Percentiles rank a stretch among this genome's conserved stretches.
These are phyloP conservation scores for Furcifer pardalis DNA, from an alignment of 2,797 vertebrate genomes.

Conservation along the genomic window DNA sequence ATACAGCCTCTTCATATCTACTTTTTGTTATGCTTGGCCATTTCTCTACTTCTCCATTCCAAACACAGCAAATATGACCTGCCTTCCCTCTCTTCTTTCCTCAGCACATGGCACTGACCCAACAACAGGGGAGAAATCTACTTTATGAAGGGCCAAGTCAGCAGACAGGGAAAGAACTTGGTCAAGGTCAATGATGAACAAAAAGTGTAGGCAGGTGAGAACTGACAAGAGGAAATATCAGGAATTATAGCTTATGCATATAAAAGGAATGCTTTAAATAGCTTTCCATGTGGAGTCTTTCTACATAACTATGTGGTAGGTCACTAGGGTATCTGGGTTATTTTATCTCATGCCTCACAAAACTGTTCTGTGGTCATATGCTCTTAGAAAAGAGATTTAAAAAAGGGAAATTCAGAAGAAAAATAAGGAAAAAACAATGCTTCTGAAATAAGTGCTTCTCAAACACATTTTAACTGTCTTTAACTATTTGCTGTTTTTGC, in stretches of 20 bases:
- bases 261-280: conserved; percentile 10
- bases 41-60: conserved; percentile 8
- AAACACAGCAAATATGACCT: not conserved
- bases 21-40: not conserved
- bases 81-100: not conserved
- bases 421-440: not conserved
- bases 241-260: not conserved
- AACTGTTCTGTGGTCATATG: not conserved
- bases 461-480: too few species aligned
- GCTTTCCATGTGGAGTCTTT: not conserved
- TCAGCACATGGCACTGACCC: not conserved
- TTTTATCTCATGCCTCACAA: not conserved
- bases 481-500: too few species aligned
- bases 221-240: conserved; percentile 17
- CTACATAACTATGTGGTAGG: not conserved
- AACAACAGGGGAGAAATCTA: not conserved
- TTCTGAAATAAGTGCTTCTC: too few species aligned
- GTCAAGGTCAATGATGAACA: conserved; percentile 39
- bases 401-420: not conserved
- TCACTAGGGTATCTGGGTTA: not conserved
- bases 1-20: not conserved
- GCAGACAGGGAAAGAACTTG: conserved; percentile 12
- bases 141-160: conserved; percentile 40
- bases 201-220: conserved; percentile 21
- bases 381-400: not conserved